Conservation (phyloP, 1,140 invertebrate genomes). For the Drosophila murphyi region DNA sequence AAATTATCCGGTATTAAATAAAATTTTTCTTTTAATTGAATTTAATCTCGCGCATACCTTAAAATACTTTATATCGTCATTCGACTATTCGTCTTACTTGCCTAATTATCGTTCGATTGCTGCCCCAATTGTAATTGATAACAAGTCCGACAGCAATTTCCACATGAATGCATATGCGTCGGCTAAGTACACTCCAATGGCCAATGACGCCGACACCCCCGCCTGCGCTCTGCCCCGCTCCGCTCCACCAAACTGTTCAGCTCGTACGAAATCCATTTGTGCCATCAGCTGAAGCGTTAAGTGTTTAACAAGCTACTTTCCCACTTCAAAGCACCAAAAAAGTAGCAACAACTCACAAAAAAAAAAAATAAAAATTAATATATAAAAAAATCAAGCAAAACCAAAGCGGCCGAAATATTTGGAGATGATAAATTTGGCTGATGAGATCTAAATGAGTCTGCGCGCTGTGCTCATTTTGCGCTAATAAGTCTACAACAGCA, state of each 20-base stretch:
- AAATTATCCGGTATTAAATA: no score
- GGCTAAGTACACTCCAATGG: slow-evolving; percentile 32
- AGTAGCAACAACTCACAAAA: slow-evolving; percentile 37
- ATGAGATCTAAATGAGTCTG: slow-evolving; percentile 52
- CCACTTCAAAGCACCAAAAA: slow-evolving; percentile 66
- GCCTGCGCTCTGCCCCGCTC: background rate
- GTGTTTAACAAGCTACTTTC: slow-evolving; percentile 79
- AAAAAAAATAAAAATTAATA: slow-evolving; percentile 8
- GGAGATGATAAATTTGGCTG: slow-evolving; percentile 31
- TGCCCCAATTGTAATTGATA: slow-evolving; percentile 15
- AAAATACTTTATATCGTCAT: background rate
- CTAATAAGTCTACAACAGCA: slow-evolving; percentile 63
- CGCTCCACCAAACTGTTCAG: background rate
- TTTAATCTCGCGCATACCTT: no score
- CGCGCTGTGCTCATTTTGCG: slow-evolving; percentile 60
- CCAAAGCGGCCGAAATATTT: slow-evolving; percentile 33
- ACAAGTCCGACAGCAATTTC: slow-evolving; percentile 12
- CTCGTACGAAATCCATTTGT: slow-evolving; percentile 38
- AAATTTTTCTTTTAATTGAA: no score
- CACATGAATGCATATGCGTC: slow-evolving; percentile 14
- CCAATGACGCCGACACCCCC: slow-evolving; percentile 13
- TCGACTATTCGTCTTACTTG: background rate
- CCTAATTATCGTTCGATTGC: background rate
- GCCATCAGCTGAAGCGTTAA: slow-evolving; percentile 54
- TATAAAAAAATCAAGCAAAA: slow-evolving; percentile 17